Percentiles rank a stretch among this genome's conserved stretches.
Conservation (phyloP, 2,797 vertebrate species). For the Dromococcyx pavoninus region DNA sequence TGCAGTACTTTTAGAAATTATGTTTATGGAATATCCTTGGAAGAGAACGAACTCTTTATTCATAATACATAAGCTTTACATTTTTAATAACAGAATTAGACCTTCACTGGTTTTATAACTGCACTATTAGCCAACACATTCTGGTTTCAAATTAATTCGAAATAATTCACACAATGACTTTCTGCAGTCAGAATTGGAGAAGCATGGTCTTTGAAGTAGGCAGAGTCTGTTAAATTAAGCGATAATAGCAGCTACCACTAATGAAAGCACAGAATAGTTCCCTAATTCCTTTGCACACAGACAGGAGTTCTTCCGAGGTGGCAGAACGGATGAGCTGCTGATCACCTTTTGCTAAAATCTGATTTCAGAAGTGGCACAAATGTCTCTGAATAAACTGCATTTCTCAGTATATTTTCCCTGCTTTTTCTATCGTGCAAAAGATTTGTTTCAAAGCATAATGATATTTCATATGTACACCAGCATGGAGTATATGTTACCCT, state of each 20-base stretch:
- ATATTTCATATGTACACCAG: background rate
- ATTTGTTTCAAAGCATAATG: background rate
- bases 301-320: background rate
- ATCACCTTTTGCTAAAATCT: background rate
- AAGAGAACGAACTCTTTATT: conserved; percentile 60
- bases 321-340: conserved; percentile 2
- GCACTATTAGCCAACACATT: conserved; percentile 50
- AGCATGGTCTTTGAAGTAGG: conserved; percentile 44
- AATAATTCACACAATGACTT: conserved; percentile 56
- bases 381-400: background rate
- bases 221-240: conserved; percentile 56
- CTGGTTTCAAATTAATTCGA: conserved; percentile 58
- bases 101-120: conserved; percentile 67
- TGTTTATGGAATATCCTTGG: conserved; percentile 65
- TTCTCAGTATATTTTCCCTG: background rate
- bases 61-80: conserved; percentile 74
- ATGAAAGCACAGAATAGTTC: conserved; percentile 33
- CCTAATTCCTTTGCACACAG: background rate
- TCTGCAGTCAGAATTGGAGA: conserved; percentile 44
- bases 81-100: conserved; percentile 74
- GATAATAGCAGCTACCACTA: conserved; percentile 42
- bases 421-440: background rate
- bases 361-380: background rate
- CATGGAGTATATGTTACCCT: background rate
- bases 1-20: conserved; percentile 57